Base-by-base conservation (phyloP, 2,113 vertebrate species). In the Candoia aspera region DNA sequence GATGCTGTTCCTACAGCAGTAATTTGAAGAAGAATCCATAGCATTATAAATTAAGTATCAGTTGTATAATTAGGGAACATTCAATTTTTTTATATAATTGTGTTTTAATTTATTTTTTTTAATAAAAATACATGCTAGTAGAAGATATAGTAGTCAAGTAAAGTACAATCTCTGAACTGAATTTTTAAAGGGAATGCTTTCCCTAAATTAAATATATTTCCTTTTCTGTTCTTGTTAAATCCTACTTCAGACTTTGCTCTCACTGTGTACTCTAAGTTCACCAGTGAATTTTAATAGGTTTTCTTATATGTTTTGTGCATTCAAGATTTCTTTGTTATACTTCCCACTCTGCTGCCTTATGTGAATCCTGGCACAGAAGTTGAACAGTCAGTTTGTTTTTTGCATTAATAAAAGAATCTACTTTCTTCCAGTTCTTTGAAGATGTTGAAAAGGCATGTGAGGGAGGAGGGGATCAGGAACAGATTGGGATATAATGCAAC, bases 331-430 rank as follows among this genome's bases (percentile, higher is more conserved):
- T 97, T 98, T 98, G 97, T 97, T 92, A 33, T 96, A 94, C 93
- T 96, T 97, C 97, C 97, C 97, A 96, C 96, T 96, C 96, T 97
- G 96, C 93, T 0, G 96, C 96, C 97, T 98, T 97, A 97, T 97
- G 96, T 97, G 96, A 97, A 95, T 91, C 93, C 96, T 96, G 96
- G 92, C 96, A 97, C 96, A 97, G 97, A 98, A 98, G 97, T 98
- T 96, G 94, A 97, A 97, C 97, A 97, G 97, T 97, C 97, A 91
- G 97, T 97, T 97, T 97, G 97, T 97, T 98, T 98, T 97, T 96
- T 97, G 93, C 96, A 97, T 97, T 98, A 97, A 98, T 97, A 98
- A 97, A 97, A 97, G 97, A 96, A 96, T 95, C 97, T 97, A 96
- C 96, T 96, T 95, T 92, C 4, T 88, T 79, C 93, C 90, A 96